Evolutionary conservation across 2,888 invertebrate genomes (phyloP).

Genomic region (Neria commutata): DNA sequence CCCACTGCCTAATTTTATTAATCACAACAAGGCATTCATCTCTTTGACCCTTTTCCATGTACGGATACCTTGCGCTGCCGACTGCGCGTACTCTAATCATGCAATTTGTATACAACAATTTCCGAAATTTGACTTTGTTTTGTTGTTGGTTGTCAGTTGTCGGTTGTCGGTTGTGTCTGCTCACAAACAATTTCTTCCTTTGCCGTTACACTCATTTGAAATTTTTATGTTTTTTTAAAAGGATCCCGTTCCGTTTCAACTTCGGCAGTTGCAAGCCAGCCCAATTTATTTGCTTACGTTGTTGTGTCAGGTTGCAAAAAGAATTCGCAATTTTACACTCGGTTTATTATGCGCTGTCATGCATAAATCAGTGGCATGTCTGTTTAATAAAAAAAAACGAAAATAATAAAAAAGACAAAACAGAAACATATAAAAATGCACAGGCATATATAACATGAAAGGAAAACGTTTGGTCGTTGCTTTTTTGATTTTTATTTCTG

Average conservation of each 20-base stretch:
- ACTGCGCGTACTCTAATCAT: slow-evolving; percentile 44
- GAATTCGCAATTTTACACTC: slow-evolving; percentile 54
- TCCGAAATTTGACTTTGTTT: background rate
- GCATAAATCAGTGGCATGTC: slow-evolving; percentile 51
- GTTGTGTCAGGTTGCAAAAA: background rate
- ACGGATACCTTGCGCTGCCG: background rate
- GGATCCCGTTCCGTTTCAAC: background rate
- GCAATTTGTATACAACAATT: slow-evolving; percentile 42
- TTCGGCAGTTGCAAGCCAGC: background rate
- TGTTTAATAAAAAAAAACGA: slow-evolving; percentile 27
- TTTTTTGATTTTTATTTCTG: background rate
- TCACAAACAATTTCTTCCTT: background rate
- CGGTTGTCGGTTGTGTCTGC: no score
- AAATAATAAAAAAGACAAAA: slow-evolving; percentile 19
- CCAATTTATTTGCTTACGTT: background rate
- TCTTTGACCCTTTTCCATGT: slow-evolving; percentile 8
- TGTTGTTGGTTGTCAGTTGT: no score
- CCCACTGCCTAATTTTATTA: slow-evolving; percentile 50
- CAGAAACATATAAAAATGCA: slow-evolving; percentile 27
- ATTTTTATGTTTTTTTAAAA: background rate
- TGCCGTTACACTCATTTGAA: background rate
- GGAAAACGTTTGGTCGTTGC: no score
- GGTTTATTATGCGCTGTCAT: slow-evolving; percentile 55
- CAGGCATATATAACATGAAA: background rate
- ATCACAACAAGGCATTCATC: slow-evolving; percentile 50